phyloP scores from a whole-genome alignment of 23 tunicate species.

The Oikopleura vanhoeffeni region DNA sequence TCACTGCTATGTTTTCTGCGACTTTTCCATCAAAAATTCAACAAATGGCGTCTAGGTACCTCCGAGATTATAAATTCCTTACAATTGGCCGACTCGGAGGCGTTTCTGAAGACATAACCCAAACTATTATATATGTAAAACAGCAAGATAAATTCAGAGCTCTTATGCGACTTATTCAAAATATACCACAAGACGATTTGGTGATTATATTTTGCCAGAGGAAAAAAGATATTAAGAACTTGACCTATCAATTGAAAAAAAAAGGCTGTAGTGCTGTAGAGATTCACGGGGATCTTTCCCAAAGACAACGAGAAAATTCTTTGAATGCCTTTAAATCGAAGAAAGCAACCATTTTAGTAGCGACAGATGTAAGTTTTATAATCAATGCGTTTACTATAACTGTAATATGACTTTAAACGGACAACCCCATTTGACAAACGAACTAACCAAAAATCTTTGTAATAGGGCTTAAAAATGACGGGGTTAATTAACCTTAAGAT shows the following conservation, averaged over 20 bases:
- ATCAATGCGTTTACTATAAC: no score
- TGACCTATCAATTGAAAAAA: neutral
- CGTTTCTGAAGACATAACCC: conserved; percentile 74
- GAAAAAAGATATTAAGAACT: neutral
- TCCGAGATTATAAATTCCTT: conserved; percentile 50
- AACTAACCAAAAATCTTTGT: no score
- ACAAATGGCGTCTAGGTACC: conserved; percentile 65
- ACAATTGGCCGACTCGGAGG: conserved; percentile 87
- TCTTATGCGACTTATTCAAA: neutral
- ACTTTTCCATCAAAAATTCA: conserved; percentile 87
- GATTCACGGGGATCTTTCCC: conserved; percentile 74
- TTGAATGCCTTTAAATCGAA: conserved; percentile 22
- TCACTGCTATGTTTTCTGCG: conserved; percentile 89
- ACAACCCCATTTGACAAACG: no score
- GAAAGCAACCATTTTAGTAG: neutral
- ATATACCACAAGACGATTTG: neutral
- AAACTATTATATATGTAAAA: conserved; percentile 21
- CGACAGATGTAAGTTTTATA: neutral
- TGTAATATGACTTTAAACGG: no score
- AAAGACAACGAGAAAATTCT: conserved; percentile 50
- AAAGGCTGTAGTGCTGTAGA: neutral
- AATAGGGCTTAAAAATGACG: no score
- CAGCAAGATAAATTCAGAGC: neutral
- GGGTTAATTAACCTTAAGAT: no score
- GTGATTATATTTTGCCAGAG: neutral